Percentiles rank a stretch among this genome's conserved stretches.
Evolutionary conservation across 2,888 invertebrate species (phyloP).

Genomic region (Melanophora roralis): DNA sequence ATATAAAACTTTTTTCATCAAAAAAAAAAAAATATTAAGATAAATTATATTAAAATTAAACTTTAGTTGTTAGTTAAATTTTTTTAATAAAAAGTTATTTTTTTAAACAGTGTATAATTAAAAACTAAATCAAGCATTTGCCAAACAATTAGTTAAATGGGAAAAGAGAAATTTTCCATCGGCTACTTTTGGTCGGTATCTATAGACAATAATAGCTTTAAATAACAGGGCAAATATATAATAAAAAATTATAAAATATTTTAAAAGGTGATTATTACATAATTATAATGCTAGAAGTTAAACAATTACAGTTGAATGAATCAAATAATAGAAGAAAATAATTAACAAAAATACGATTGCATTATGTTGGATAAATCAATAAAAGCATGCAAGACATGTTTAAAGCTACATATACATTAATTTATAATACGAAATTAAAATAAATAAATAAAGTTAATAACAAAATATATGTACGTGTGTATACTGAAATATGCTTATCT

Average conservation of each 20-base stretch:
- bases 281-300: slow-evolving; percentile 14
- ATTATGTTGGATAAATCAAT: slow-evolving; percentile 55
- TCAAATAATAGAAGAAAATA: background rate
- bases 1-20: background rate
- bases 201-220: slow-evolving; percentile 6
- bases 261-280: slow-evolving; percentile 28
- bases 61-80: slow-evolving; percentile 31
- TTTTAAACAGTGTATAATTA: background rate
- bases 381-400: slow-evolving; percentile 25
- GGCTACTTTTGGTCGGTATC: slow-evolving; percentile 35
- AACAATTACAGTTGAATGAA: background rate
- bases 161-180: slow-evolving; percentile 17
- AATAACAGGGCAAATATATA: background rate
- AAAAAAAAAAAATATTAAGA: slow-evolving; percentile 21
- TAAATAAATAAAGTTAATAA: no score
- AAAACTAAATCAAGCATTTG: background rate
- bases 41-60: slow-evolving; percentile 11
- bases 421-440: no score
- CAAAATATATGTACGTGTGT: background rate
- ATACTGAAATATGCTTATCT: background rate
- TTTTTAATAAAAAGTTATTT: background rate
- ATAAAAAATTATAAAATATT: background rate
- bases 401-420: no score
- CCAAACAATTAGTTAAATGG: background rate
- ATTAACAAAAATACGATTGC: slow-evolving; percentile 6